Conservation (phyloP, 2,888 invertebrate species). For the Antheraea yamamai region DNA sequence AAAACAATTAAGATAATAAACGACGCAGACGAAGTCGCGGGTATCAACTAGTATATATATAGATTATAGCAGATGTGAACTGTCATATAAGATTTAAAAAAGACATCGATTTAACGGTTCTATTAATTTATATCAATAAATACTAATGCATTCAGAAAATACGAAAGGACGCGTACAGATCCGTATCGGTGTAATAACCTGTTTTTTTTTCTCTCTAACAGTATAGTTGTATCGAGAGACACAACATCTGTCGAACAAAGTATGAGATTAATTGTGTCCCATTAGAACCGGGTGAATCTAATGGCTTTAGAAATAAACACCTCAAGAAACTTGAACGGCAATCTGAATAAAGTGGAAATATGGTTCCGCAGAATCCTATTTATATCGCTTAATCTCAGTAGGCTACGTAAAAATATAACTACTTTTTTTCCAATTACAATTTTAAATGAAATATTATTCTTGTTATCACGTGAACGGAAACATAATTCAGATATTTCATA, state of each 20-base stretch:
- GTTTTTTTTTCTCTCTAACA: slow-evolving; percentile 9
- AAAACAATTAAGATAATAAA: too few relatives aligned
- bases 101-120: neutral
- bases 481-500: too few relatives aligned
- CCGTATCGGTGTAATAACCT: slow-evolving; percentile 5
- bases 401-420: neutral
- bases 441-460: too few relatives aligned
- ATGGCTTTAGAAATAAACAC: slow-evolving; percentile 27
- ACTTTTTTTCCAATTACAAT: neutral
- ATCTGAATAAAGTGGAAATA: neutral
- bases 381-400: neutral
- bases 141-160: slow-evolving; percentile 9
- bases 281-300: slow-evolving; percentile 57
- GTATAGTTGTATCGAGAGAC: slow-evolving; percentile 28
- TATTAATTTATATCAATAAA: neutral
- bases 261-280: slow-evolving; percentile 50
- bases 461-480: too few relatives aligned
- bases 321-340: slow-evolving; percentile 5
- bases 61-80: slow-evolving; percentile 3
- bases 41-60: neutral
- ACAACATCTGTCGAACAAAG: slow-evolving; percentile 32
- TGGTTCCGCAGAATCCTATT: slow-evolving; percentile 1
- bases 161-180: slow-evolving; percentile 10
- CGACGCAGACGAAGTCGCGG: too few relatives aligned
- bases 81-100: neutral